Evolutionary conservation across 2,888 invertebrate species (phyloP).

Genomic region (Polydrusus cervinus): DNA sequence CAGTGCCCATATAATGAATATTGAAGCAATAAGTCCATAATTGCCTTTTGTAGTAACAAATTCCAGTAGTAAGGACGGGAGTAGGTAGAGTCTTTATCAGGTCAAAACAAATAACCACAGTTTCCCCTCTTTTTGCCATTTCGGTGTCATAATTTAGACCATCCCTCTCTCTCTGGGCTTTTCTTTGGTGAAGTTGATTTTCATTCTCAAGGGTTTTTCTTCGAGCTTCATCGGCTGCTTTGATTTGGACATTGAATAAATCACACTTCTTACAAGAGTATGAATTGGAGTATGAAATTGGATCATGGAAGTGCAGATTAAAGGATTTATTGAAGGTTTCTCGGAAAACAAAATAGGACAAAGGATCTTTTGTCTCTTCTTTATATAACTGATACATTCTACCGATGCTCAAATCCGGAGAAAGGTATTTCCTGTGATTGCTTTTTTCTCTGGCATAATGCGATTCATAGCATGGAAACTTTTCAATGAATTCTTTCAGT

Average conservation of each 20-base stretch:
- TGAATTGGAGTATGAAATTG: conserved; percentile 51
- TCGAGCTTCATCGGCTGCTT: conserved; percentile 41
- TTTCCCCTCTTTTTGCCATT: conserved; percentile 38
- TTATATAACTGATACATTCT: conserved; percentile 23
- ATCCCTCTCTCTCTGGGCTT: conserved; percentile 54
- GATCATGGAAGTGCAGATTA: conserved; percentile 55
- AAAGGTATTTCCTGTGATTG: conserved; percentile 53
- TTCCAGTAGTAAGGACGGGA: conserved; percentile 58
- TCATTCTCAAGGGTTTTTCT: conserved; percentile 45
- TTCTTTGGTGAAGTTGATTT: conserved; percentile 53
- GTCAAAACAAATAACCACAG: conserved; percentile 57
- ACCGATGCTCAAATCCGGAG: conserved; percentile 45
- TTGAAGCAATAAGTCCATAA: conserved; percentile 60
- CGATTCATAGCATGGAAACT: conserved; percentile 52
- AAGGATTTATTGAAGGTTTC: conserved; percentile 51
- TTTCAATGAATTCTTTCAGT: conserved; percentile 42
- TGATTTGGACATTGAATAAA: conserved; percentile 52
- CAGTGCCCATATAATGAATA: conserved; percentile 57
- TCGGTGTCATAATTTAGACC: conserved; percentile 50
- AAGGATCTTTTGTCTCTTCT: conserved; percentile 35
- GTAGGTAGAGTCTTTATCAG: conserved; percentile 61
- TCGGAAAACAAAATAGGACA: conserved; percentile 52
- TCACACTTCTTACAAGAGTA: conserved; percentile 57
- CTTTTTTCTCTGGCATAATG: conserved; percentile 55
- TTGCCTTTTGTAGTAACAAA: conserved; percentile 60